These are phyloP conservation scores for Andrena bicolor DNA, from an alignment of 2,888 invertebrate genomes.

Conservation along the genomic window DNA sequence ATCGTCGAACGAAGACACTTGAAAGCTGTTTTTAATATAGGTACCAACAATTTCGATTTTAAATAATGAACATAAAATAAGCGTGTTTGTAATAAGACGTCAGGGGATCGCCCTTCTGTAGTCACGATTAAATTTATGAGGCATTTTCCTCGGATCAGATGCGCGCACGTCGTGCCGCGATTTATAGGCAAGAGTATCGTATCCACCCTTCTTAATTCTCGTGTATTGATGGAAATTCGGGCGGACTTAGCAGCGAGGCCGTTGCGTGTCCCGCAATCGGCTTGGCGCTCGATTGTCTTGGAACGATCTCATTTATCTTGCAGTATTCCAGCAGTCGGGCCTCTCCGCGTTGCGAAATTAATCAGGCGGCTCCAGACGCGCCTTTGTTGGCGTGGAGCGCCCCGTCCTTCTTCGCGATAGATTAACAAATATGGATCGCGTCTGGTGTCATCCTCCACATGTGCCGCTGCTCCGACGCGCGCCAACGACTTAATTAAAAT, in stretches of 20 bases:
- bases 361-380: conserved; percentile 67
- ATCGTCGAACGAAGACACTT: neutral
- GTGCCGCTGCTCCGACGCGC: conserved; percentile 12
- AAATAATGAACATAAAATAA: no score
- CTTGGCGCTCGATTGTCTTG: conserved; percentile 67
- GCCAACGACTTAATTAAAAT: conserved; percentile 21
- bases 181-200: conserved; percentile 33
- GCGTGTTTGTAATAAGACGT: neutral
- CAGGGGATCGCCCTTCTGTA: no score
- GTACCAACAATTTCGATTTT: neutral
- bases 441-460: conserved; percentile 36
- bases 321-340: conserved; percentile 56
- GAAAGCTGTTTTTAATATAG: neutral
- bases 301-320: conserved; percentile 72
- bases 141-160: conserved; percentile 21
- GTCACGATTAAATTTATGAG: conserved; percentile 26
- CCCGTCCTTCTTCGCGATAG: conserved; percentile 33
- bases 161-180: conserved; percentile 30
- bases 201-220: conserved; percentile 15
- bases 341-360: conserved; percentile 66
- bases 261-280: conserved; percentile 64
- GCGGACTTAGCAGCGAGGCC: conserved; percentile 37
- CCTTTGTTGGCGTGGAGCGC: conserved; percentile 53
- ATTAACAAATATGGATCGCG: conserved; percentile 65
- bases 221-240: conserved; percentile 60